Evolutionary conservation across 2,797 vertebrate genomes (phyloP), one percentile per base, ranked within the genome.

Genomic region (Neopelma chrysocephalum): DNA sequence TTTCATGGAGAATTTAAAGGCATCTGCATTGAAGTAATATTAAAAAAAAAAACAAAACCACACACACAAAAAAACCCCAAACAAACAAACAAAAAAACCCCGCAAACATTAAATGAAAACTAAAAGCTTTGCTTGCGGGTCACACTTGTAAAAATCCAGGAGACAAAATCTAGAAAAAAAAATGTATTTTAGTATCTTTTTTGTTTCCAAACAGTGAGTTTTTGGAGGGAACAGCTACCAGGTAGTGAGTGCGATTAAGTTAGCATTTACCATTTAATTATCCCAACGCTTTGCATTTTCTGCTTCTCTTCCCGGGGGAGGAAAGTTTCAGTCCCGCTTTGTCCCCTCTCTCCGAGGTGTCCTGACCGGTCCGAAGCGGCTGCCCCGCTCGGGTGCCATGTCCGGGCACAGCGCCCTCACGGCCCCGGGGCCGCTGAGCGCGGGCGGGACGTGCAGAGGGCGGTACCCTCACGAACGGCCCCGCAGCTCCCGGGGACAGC

Each of bases 271-370:
- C 47, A 23, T 51, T 43, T 60, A 50, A n/a, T 64, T 27, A 51
- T 38, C 8, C 23, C 20, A 62, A 17, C 5, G 32, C 20, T 61
- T 54, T 9, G 34, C 29, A 12, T 8, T 8, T 71, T 20, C 36
- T 34, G 22, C 23, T 53, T 26, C 42, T 57, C 26, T 40, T 15
- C 58, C 10, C 20, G 20, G 11, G 43, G 40, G 31, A 69, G 4
- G 12, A 4, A 70, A 9, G 19, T 17, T 82, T 53, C 7, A 36
- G 2, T n/a, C 3, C 31, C 6, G 22, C 20, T 32, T 15, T 10
- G 8, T 1, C 1, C 6, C 14, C 15, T 3, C 5, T 3, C 27
- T 6, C 54, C 1, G 4, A 27, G 3, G 32, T 12, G 32, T 3
- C 23, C 22, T 8, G 27, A 7, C 40, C 4, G 11, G 6, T 3